Conservation (phyloP, 1,140 invertebrate genomes). For the Aphaenogaster floridana region DNA sequence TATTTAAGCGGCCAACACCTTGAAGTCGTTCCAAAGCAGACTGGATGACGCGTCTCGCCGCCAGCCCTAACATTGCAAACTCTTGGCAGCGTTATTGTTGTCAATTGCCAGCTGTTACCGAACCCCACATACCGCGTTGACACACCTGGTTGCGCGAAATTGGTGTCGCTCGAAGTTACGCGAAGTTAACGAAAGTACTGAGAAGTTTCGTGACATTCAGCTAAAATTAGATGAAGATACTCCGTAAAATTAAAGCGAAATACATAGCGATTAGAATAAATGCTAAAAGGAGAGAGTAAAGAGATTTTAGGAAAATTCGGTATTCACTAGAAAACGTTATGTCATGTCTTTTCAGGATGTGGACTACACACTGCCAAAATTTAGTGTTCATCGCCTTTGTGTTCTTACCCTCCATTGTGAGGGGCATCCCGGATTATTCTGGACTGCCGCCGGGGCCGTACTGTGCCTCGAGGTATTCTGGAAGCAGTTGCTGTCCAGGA, state of each 20-base stretch:
- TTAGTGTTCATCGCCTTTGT: conserved; percentile 51
- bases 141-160: conserved; percentile 31
- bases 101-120: conserved; percentile 61
- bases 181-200: background rate
- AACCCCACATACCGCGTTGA: conserved; percentile 21
- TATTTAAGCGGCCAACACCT: conserved; percentile 55
- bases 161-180: background rate
- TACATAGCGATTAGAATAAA: too few relatives aligned
- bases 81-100: conserved; percentile 58
- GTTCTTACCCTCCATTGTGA: conserved; percentile 59
- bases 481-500: conserved; percentile 89
- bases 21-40: conserved; percentile 66
- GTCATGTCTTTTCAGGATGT: conserved; percentile 64
- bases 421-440: conserved; percentile 73
- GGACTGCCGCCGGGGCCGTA: conserved; percentile 84
- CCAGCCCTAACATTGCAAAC: conserved; percentile 19
- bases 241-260: background rate
- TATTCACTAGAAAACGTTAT: background rate
- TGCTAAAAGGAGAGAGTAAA: background rate
- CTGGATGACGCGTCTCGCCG: conserved; percentile 48
- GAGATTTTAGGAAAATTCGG: background rate
- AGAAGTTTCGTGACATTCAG: background rate
- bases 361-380: conserved; percentile 44
- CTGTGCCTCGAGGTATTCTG: conserved; percentile 80
- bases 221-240: background rate